phyloP scores from a whole-genome alignment of 2,888 invertebrate genomes.

The Pemphredon lugubris region DNA sequence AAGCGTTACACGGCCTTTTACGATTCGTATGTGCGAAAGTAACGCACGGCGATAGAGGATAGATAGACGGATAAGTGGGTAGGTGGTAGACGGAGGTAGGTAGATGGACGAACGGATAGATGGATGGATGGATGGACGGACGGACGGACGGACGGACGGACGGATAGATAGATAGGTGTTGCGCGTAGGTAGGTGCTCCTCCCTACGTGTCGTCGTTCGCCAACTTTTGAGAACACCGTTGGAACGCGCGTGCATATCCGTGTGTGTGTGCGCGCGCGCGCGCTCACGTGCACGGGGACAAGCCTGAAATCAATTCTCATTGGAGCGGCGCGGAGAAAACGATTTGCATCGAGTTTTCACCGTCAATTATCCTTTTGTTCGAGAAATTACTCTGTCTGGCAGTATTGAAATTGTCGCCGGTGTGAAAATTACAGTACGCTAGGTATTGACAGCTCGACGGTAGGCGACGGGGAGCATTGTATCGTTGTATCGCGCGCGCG shows the following conservation, averaged over 20 bases:
- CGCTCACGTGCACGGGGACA: constrained; percentile 5
- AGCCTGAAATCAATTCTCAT: constrained; percentile 55
- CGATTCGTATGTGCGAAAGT: constrained; percentile 65
- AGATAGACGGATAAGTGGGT: constrained; percentile 35
- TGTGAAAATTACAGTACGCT: constrained; percentile 50
- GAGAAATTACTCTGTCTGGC: constrained; percentile 30
- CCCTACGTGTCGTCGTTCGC: constrained; percentile 46
- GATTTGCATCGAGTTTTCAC: constrained; percentile 48
- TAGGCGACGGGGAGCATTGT: constrained; percentile 42
- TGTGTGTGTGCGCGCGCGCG: not conserved
- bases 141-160: constrained; percentile 42
- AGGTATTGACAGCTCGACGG: constrained; percentile 49
- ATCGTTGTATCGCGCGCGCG: constrained; percentile 22
- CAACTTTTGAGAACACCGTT: too few species aligned
- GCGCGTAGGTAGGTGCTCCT: constrained; percentile 56
- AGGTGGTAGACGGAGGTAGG: constrained; percentile 40
- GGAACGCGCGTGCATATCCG: not conserved
- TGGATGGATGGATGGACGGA: constrained; percentile 29
- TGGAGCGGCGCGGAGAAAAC: constrained; percentile 49
- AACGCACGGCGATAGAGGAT: constrained; percentile 38
- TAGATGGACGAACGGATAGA: constrained; percentile 36
- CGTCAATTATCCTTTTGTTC: constrained; percentile 48
- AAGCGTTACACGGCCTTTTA: constrained; percentile 68
- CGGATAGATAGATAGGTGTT: constrained; percentile 29
- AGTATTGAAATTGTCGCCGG: constrained; percentile 40